phyloP scores from a whole-genome alignment of 2,888 invertebrate genomes.

The Mesochorus sp. region DNA sequence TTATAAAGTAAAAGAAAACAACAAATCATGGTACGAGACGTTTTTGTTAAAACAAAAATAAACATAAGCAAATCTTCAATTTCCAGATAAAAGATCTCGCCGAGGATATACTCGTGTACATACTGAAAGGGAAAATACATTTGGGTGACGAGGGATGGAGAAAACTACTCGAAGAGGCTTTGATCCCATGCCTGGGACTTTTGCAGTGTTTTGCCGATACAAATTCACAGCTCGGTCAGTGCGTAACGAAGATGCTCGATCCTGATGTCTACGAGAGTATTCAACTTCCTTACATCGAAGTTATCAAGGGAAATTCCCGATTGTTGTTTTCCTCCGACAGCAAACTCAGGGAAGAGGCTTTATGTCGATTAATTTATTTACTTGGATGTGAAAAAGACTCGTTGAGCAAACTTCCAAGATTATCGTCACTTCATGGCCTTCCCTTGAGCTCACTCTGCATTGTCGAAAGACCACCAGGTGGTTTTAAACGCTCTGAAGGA shows the following conservation, averaged over 20 bases:
- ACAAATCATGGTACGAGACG: neutral
- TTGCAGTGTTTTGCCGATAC: conserved; percentile 85
- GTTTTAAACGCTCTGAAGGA: conserved; percentile 72
- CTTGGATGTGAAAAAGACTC: conserved; percentile 82
- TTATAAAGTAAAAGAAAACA: no score
- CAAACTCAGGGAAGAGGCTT: conserved; percentile 82
- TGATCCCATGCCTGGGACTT: conserved; percentile 85
- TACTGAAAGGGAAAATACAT: conserved; percentile 86
- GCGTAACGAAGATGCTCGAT: conserved; percentile 86
- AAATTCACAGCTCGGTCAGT: conserved; percentile 84
- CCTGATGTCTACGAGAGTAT: conserved; percentile 85
- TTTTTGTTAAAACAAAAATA: neutral
- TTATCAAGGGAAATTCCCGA: conserved; percentile 83
- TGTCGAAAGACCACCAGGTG: conserved; percentile 72
- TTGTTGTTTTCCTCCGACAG: conserved; percentile 82
- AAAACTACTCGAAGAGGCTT: conserved; percentile 84
- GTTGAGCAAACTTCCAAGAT: conserved; percentile 81
- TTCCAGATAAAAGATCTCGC: conserved; percentile 84
- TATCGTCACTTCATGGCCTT: conserved; percentile 82
- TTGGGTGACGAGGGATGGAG: conserved; percentile 86
- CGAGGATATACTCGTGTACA: conserved; percentile 85
- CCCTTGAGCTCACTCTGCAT: conserved; percentile 82
- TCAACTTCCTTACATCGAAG: conserved; percentile 84
- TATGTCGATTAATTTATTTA: conserved; percentile 83
- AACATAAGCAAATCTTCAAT: neutral